phyloP scores from a whole-genome alignment of 2,888 invertebrate species.

The Drosophila kokeensis region DNA sequence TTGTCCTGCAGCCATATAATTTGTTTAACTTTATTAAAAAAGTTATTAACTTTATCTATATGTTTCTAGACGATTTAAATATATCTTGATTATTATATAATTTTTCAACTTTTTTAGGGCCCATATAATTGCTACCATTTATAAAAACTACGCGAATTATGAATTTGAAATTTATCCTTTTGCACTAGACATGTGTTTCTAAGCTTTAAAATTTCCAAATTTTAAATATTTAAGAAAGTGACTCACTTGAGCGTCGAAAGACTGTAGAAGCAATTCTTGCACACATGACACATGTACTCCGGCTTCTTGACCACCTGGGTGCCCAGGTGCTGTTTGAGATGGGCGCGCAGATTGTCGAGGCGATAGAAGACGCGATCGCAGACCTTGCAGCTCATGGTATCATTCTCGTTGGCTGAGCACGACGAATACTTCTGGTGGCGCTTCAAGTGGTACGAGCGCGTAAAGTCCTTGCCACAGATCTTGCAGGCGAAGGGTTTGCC shows the following conservation, averaged over 20 bases:
- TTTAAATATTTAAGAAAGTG: neutral
- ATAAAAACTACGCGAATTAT: neutral
- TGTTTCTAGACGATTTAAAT: neutral
- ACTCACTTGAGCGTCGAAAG: slow-evolving; percentile 86
- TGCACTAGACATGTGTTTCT: no score
- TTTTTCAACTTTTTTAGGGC: neutral
- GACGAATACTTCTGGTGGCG: slow-evolving; percentile 83
- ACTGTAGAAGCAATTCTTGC: slow-evolving; percentile 89
- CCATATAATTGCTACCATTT: neutral
- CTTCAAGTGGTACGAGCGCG: slow-evolving; percentile 90
- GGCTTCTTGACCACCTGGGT: slow-evolving; percentile 86
- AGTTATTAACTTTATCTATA: neutral
- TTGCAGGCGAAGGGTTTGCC: slow-evolving; percentile 88
- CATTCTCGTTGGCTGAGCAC: slow-evolving; percentile 81
- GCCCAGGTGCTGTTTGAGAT: slow-evolving; percentile 89
- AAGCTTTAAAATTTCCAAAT: neutral
- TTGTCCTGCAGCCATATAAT: neutral
- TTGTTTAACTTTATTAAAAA: neutral
- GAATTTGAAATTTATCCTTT: no score
- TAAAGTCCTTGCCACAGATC: slow-evolving; percentile 90
- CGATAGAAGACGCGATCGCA: slow-evolving; percentile 85
- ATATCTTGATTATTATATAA: neutral
- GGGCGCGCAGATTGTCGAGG: slow-evolving; percentile 90
- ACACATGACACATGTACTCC: slow-evolving; percentile 88
- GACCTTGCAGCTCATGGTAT: slow-evolving; percentile 84